phyloP scores from a whole-genome alignment of 2,888 invertebrate species.

The Pycnomerus fuliginosus region DNA sequence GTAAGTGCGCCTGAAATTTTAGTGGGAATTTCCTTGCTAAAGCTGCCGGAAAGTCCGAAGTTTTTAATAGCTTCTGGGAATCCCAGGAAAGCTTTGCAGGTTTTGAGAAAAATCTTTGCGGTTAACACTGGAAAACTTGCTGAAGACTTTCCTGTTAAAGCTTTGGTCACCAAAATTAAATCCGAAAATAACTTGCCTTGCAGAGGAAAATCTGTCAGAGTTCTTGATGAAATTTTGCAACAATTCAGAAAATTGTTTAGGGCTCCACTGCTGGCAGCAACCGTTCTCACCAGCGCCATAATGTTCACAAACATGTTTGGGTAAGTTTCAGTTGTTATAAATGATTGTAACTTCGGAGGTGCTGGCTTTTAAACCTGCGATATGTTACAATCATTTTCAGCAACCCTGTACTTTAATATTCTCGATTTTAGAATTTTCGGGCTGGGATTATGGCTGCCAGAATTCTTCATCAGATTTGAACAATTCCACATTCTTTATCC shows the following conservation, averaged over 20 bases:
- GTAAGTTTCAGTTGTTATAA: conserved; percentile 55
- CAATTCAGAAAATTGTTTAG: conserved; percentile 61
- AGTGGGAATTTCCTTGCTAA: conserved; percentile 57
- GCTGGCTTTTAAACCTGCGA: neutral
- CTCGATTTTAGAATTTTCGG: conserved; percentile 63
- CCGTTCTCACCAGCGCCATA: conserved; percentile 60
- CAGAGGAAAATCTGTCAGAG: conserved; percentile 41
- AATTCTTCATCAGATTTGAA: conserved; percentile 65
- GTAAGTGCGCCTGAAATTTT: conserved; percentile 66
- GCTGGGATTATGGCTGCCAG: conserved; percentile 74
- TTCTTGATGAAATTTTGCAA: conserved; percentile 56
- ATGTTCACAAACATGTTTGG: conserved; percentile 70
- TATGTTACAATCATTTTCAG: neutral
- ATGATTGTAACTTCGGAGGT: no score
- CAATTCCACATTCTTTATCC: conserved; percentile 50
- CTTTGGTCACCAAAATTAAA: conserved; percentile 20
- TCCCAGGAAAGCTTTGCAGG: conserved; percentile 59
- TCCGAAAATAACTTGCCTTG: conserved; percentile 8
- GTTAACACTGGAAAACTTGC: conserved; percentile 54
- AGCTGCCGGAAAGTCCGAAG: conserved; percentile 78
- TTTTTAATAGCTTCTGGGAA: conserved; percentile 66
- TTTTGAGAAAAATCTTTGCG: conserved; percentile 62
- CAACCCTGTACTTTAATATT: neutral
- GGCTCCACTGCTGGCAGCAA: conserved; percentile 58
- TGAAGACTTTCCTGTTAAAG: conserved; percentile 55